phyloP scores from a whole-genome alignment of 2,888 invertebrate species.

The Eupithecia vulgata region DNA sequence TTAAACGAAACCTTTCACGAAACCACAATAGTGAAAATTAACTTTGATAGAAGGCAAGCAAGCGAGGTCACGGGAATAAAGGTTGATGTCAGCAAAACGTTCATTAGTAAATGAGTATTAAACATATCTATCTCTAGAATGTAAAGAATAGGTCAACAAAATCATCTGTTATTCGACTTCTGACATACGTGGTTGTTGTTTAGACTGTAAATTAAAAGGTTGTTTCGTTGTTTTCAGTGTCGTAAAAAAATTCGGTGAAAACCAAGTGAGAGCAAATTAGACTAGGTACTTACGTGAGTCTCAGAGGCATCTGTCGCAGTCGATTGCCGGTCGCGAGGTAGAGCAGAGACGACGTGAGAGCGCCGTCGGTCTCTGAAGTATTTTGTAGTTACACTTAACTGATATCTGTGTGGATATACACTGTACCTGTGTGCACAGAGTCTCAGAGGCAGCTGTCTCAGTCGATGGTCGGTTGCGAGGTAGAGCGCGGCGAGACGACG shows the following conservation, averaged over 20 bases:
- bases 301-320: background rate
- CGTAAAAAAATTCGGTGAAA: background rate
- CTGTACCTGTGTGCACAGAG: constrained; percentile 75
- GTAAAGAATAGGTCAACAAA: background rate
- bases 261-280: background rate
- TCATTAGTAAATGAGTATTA: background rate
- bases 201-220: background rate
- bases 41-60: background rate
- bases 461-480: constrained; percentile 84
- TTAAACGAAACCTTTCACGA: constrained; percentile 4
- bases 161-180: background rate
- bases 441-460: constrained; percentile 83
- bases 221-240: background rate
- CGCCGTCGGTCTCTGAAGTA: background rate
- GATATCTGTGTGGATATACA: background rate
- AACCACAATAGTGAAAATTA: constrained; percentile 17
- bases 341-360: background rate
- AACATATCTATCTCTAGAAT: background rate
- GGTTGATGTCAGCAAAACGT: background rate
- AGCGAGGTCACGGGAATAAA: constrained; percentile 1
- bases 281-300: background rate
- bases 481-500: constrained; percentile 82
- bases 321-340: background rate
- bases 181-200: background rate
- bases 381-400: background rate